These are phyloP conservation scores for Fistularia tabacaria DNA, from an alignment of 2,797 vertebrate genomes.

Conservation along the genomic window DNA sequence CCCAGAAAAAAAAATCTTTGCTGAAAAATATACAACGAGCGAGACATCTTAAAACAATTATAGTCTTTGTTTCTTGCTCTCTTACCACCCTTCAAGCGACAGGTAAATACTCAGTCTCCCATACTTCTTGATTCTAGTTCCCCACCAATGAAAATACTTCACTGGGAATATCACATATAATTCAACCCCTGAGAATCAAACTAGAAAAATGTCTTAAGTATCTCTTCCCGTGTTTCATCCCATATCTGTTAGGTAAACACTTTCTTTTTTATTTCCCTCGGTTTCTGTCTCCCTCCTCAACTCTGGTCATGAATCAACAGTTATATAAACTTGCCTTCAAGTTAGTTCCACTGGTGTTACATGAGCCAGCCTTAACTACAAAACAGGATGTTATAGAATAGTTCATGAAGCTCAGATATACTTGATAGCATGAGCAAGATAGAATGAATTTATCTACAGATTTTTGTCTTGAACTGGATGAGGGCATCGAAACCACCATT, in stretches of 20 bases:
- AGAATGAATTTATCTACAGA: constrained; percentile 20
- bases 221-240: constrained; percentile 16
- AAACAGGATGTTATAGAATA: constrained; percentile 55
- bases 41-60: no score
- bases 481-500: constrained; percentile 22
- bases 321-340: constrained; percentile 67
- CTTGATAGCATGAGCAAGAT: constrained; percentile 10
- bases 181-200: constrained; percentile 15
- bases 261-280: constrained; percentile 14
- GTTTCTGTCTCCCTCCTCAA: constrained; percentile 22
- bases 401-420: constrained; percentile 24
- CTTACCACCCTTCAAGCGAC: no score
- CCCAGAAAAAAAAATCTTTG: no score
- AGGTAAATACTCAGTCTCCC: neutral
- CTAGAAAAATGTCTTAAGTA: constrained; percentile 10
- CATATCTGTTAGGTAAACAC: constrained; percentile 23
- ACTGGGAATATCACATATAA: neutral
- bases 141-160: constrained; percentile 2
- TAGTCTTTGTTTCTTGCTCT: no score
- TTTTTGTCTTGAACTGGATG: constrained; percentile 21
- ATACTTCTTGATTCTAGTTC: neutral
- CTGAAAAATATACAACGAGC: no score
- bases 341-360: constrained; percentile 59
- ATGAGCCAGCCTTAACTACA: constrained; percentile 47
- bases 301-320: constrained; percentile 56